A percentile compares a stretch with the other conserved stretches of the same genome.
Evolutionary conservation across 2,888 invertebrate species (phyloP).

Genomic region (Xestia ashworthii): DNA sequence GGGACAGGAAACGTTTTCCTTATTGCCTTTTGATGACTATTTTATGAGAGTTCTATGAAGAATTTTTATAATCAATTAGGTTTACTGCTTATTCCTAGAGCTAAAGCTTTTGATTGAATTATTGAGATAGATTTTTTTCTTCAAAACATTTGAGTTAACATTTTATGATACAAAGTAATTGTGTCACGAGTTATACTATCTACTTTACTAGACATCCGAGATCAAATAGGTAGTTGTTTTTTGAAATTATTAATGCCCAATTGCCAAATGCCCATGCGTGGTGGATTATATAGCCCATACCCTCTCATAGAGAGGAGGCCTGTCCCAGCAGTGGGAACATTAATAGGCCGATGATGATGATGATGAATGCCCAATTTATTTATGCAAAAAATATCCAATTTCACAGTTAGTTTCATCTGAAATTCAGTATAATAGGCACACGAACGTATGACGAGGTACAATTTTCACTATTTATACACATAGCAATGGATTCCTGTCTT

Average conservation of each 20-base stretch:
- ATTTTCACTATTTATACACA: slow-evolving; percentile 33
- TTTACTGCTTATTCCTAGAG: slow-evolving; percentile 9
- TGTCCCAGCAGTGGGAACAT: no score
- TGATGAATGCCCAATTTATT: slow-evolving; percentile 16
- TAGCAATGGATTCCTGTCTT: slow-evolving; percentile 33
- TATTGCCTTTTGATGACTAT: slow-evolving; percentile 42
- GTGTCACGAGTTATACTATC: neutral
- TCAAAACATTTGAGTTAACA: neutral
- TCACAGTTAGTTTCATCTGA: slow-evolving; percentile 30
- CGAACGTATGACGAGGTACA: slow-evolving; percentile 8
- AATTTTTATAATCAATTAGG: slow-evolving; percentile 25
- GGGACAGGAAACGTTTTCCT: slow-evolving; percentile 49
- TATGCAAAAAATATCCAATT: slow-evolving; percentile 32
- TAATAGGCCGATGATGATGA: no score
- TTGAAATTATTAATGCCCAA: no score
- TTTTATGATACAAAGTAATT: neutral
- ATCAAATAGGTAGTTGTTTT: neutral
- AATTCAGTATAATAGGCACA: slow-evolving; percentile 17
- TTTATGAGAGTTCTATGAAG: slow-evolving; percentile 27
- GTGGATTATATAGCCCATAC: no score
- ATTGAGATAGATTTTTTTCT: neutral
- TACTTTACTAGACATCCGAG: neutral
- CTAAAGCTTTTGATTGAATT: neutral
- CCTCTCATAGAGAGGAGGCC: no score
- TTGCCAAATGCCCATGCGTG: no score